phyloP scores from a whole-genome alignment of 2,113 vertebrate species.

The Microcebus tavaratra region DNA sequence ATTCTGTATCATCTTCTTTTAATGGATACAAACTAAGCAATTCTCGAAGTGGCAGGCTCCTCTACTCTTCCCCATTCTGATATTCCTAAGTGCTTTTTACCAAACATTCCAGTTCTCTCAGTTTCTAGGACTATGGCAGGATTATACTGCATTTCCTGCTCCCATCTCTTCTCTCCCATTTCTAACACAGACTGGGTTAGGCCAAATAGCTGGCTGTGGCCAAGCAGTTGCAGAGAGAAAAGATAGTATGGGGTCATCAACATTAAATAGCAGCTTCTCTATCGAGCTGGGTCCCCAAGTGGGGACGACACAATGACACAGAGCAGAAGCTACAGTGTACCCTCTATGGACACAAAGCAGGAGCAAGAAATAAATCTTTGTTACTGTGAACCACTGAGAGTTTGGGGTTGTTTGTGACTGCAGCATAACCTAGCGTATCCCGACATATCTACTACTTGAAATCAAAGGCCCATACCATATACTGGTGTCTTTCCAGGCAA shows the following conservation, averaged over 20 bases:
- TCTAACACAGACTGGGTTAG: background rate
- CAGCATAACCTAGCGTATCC: background rate
- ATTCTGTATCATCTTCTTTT: constrained; percentile 3
- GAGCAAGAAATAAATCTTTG: background rate
- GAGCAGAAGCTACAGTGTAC: background rate
- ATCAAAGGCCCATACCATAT: constrained; percentile 90
- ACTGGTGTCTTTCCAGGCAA: constrained; percentile 97
- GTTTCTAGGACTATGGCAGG: background rate
- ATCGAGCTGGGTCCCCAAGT: background rate
- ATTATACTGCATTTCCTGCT: background rate
- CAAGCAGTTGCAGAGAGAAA: background rate
- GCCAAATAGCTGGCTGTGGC: background rate
- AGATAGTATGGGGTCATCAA: background rate
- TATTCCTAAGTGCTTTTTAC: constrained; percentile 12
- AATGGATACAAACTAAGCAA: constrained; percentile 29
- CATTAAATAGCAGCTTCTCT: constrained; percentile 4
- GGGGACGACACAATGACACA: background rate
- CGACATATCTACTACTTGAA: background rate
- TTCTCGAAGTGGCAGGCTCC: background rate
- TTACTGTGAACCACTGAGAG: background rate
- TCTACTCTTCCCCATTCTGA: background rate
- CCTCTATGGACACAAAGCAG: background rate
- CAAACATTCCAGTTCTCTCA: background rate
- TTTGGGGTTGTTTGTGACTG: background rate
- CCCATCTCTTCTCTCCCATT: background rate